phyloP scores from a whole-genome alignment of 2,888 invertebrate species.

The Heliconius erato region DNA sequence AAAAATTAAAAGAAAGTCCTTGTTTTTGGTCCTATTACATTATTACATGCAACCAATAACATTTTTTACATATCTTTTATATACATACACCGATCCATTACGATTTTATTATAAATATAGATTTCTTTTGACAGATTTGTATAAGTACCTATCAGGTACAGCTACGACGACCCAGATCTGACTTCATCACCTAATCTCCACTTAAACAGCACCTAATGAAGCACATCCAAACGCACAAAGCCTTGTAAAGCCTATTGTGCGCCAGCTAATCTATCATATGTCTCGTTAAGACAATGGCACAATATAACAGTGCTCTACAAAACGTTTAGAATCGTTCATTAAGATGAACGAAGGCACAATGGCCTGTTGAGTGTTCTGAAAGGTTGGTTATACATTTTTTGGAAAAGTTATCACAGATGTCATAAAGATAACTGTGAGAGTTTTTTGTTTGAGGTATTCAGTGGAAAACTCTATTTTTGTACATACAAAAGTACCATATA shows the following conservation, averaged over 20 bases:
- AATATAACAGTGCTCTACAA: slow-evolving; percentile 26
- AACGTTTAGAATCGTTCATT: slow-evolving; percentile 12
- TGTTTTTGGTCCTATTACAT: too few relatives aligned
- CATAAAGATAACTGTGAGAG: neutral
- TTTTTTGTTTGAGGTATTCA: neutral
- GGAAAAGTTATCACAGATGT: neutral
- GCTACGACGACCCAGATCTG: neutral
- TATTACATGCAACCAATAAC: too few relatives aligned
- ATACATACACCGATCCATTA: too few relatives aligned
- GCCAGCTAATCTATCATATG: slow-evolving; percentile 30
- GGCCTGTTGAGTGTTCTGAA: slow-evolving; percentile 15
- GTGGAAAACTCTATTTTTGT: neutral
- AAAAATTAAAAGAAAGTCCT: too few relatives aligned
- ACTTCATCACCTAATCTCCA: slow-evolving; percentile 22
- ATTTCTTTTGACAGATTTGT: too few relatives aligned
- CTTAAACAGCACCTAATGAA: slow-evolving; percentile 29
- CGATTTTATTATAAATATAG: too few relatives aligned
- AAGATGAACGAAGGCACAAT: slow-evolving; percentile 29
- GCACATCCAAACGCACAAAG: slow-evolving; percentile 29
- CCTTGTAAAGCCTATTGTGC: slow-evolving; percentile 20
- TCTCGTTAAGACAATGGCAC: slow-evolving; percentile 30
- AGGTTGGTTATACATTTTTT: slow-evolving; percentile 15
- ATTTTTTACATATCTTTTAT: too few relatives aligned
- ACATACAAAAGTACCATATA: too few relatives aligned
- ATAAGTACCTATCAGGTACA: neutral